A percentile compares a stretch with the other conserved stretches of the same genome.
phyloP scores from a whole-genome alignment of 92 coral and sea anemone species.

The Anthopleura xanthogrammica region DNA sequence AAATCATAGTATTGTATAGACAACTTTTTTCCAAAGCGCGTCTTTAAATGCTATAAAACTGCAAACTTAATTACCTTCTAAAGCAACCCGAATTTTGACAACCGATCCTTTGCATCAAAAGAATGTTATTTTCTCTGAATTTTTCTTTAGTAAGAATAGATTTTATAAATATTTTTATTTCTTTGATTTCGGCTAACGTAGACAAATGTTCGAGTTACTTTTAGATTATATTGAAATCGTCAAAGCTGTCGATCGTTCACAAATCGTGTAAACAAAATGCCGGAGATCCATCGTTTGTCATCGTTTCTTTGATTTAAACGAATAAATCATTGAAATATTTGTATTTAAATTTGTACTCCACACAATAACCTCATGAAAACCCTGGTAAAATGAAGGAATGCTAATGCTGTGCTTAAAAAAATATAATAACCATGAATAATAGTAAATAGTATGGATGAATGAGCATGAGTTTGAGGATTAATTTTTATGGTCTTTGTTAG shows the following conservation, averaged over 20 bases:
- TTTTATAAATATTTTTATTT: not conserved
- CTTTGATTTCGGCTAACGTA: not conserved
- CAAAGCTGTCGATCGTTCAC: not conserved
- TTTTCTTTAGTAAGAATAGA: not conserved
- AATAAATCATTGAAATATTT: not conserved
- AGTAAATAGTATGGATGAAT: conserved; percentile 34
- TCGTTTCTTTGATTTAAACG: not conserved
- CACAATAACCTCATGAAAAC: not conserved
- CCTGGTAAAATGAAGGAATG: not conserved
- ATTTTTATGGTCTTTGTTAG: not conserved
- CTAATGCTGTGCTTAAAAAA: not conserved
- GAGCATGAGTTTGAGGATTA: not conserved
- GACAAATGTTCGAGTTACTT: not conserved
- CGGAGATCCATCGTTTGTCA: not conserved
- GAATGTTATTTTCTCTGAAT: not conserved
- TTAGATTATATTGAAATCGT: not conserved
- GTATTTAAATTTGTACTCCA: not conserved
- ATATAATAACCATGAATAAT: not conserved
- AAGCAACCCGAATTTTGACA: conserved; percentile 5
- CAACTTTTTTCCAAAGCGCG: conserved; percentile 5
- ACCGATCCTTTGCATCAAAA: not conserved
- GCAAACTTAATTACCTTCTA: conserved; percentile 18
- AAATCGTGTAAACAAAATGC: conserved; percentile 7
- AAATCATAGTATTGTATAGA: not conserved
- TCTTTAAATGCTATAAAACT: conserved; percentile 19